Percentiles rank a stretch among this genome's conserved stretches.
These are phyloP conservation scores for Periophthalmus magnuspinnatus DNA, from an alignment of 2,797 vertebrate genomes.

Conservation along the genomic window DNA sequence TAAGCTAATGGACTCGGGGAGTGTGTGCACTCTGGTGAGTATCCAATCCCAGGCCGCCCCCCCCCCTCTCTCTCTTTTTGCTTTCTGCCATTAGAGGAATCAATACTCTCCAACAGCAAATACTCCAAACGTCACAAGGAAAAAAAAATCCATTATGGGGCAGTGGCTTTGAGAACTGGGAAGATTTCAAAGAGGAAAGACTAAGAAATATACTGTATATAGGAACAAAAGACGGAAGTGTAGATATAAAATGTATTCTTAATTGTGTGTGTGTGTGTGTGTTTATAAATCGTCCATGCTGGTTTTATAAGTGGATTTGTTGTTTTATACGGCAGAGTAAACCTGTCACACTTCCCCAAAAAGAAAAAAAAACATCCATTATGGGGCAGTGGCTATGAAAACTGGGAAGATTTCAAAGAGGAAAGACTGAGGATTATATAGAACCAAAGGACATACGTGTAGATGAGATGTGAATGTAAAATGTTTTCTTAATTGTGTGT, in stretches of 20 bases:
- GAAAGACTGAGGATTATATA: constrained; percentile 23
- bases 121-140: constrained; percentile 68
- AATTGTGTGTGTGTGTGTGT: too few relatives aligned
- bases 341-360: too few relatives aligned
- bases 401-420: constrained; percentile 16
- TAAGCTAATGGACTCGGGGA: constrained; percentile 77
- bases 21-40: constrained; percentile 47
- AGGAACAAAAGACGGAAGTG: too few relatives aligned
- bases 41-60: constrained; percentile 45
- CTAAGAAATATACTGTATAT: constrained; percentile 34
- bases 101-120: constrained; percentile 76
- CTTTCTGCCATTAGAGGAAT: constrained; percentile 78
- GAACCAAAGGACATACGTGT: constrained; percentile 14
- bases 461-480: background rate
- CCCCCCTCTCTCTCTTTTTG: constrained; percentile 50
- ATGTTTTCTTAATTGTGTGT: constrained; percentile 11
- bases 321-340: too few relatives aligned
- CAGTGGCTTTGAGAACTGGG: constrained; percentile 41
- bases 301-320: too few relatives aligned
- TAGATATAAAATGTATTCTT: too few relatives aligned
- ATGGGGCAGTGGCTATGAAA: constrained; percentile 53
- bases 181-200: constrained; percentile 15
- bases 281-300: too few relatives aligned
- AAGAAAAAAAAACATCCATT: too few relatives aligned
- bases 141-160: constrained; percentile 74